phyloP scores from a whole-genome alignment of 2,113 vertebrate species.

The Poecile atricapillus region DNA sequence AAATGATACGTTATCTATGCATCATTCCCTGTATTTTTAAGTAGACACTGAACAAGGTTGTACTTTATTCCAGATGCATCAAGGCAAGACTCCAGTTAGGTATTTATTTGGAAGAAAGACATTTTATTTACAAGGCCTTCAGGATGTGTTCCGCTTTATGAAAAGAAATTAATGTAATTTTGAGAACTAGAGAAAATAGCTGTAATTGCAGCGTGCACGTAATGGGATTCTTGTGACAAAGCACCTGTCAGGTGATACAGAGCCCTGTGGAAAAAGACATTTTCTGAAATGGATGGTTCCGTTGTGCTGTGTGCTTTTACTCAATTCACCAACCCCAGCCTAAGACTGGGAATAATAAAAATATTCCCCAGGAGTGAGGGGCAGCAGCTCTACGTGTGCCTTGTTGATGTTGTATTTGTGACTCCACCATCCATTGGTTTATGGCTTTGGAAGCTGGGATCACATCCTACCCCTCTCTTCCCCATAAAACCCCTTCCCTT shows the following conservation, averaged over 20 bases:
- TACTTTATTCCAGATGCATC: not conserved
- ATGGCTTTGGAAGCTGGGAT: not conserved
- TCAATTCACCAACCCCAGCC: not conserved
- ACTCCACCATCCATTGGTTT: not conserved
- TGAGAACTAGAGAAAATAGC: not conserved
- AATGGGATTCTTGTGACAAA: not conserved
- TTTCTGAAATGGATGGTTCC: not conserved
- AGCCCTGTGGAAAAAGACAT: not conserved
- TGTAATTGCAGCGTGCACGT: not conserved
- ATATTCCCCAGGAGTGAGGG: not conserved
- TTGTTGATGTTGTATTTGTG: not conserved
- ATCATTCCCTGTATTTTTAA: not conserved
- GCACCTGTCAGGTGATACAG: not conserved
- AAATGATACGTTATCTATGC: fast-evolving
- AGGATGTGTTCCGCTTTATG: not conserved
- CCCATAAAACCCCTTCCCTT: not conserved
- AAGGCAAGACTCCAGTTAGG: not conserved
- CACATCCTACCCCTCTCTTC: not conserved
- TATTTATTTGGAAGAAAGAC: not conserved
- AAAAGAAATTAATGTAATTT: not conserved
- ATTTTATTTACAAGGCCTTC: not conserved
- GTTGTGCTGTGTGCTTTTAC: not conserved
- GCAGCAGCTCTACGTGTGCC: not conserved
- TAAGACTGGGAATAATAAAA: not conserved
- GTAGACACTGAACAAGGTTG: not conserved